Base-by-base conservation (phyloP, 2,113 vertebrate genomes). In the Osmerus mordax region DNA sequence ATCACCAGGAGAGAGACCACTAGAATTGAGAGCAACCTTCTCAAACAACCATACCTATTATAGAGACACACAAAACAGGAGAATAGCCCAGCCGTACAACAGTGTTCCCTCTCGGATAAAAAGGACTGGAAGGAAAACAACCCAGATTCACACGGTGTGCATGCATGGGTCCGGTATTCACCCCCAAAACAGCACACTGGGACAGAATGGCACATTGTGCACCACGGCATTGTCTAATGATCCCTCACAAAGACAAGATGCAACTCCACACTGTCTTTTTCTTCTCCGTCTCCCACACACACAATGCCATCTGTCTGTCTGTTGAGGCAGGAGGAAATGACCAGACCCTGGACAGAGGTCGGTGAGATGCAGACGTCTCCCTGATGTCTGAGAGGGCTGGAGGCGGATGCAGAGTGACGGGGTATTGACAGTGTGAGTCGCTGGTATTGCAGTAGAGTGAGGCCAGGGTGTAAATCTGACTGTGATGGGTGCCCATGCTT, bases 381-480 rank as follows among this genome's bases (percentile, higher is more conserved):
- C 12, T 65, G 70, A 71, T 61, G 53, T 54, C 16, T 58, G 28
- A 14, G 41, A n/a, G n/a, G 25, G 76, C 28, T 54, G 47, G 75
- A 81, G 47, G 23, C n/a, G 70, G 47, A 74, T 21, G 13, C 67
- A 70, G 64, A 76, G 67, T 62, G 75, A 80, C 66, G 29, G 41
- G 9, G 18, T 78, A 68, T 29, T 52, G 16, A 29, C 14, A 3
- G 25, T 36, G 32, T 59, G 29, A 72, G 25, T 16, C 64, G 60
- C 28, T 36, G 66, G 15, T 65, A 28, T 41, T n/a, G 28, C 36
- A 28, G 74, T 14, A 4, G 67, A 51, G 58, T 19, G 62, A 51
- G 29, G 51, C 60, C 32, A 51, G 36, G 47, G 72, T 75, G 78
- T 85, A 84, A 89, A 88, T 83, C 77, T 83, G 63, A 65, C 21